These are phyloP conservation scores for Sterrhoptilus dennistouni DNA, from an alignment of 2,113 vertebrate species.

Conservation along the genomic window DNA sequence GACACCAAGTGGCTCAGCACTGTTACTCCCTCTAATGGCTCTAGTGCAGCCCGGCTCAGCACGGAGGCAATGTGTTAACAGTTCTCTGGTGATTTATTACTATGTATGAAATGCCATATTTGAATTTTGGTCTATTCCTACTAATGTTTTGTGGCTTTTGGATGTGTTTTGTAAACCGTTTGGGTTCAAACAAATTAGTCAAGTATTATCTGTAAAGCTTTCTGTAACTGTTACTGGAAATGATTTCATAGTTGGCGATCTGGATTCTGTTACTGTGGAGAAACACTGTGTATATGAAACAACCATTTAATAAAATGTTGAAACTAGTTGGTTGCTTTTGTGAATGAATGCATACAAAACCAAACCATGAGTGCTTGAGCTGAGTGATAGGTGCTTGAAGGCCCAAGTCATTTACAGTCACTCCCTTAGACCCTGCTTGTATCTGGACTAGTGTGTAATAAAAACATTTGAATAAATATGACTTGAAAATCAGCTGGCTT, in stretches of 20 bases:
- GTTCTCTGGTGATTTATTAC: conserved; percentile 60
- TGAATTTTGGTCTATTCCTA: conserved; percentile 77
- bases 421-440: conserved; percentile 79
- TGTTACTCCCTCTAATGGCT: conserved; percentile 40
- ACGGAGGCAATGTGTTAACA: conserved; percentile 56
- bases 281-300: conserved; percentile 76
- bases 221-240: conserved; percentile 76
- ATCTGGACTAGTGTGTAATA: conserved; percentile 59
- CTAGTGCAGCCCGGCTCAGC: conserved; percentile 50
- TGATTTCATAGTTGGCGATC: conserved; percentile 54
- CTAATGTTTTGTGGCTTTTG: conserved; percentile 71
- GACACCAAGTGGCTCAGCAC: conserved; percentile 43
- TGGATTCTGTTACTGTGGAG: conserved; percentile 77
- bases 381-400: conserved; percentile 74
- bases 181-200: conserved; percentile 86
- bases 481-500: neutral
- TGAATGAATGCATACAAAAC: conserved; percentile 78
- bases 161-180: conserved; percentile 77
- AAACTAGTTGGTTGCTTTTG: conserved; percentile 84
- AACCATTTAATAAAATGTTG: conserved; percentile 80
- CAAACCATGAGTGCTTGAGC: conserved; percentile 64
- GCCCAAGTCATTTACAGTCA: conserved; percentile 44
- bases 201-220: conserved; percentile 75
- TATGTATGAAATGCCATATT: conserved; percentile 73
- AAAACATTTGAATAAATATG: neutral